Evolutionary conservation across 2,113 vertebrate genomes (phyloP).

Genomic region (Odocoileus hemionus): DNA sequence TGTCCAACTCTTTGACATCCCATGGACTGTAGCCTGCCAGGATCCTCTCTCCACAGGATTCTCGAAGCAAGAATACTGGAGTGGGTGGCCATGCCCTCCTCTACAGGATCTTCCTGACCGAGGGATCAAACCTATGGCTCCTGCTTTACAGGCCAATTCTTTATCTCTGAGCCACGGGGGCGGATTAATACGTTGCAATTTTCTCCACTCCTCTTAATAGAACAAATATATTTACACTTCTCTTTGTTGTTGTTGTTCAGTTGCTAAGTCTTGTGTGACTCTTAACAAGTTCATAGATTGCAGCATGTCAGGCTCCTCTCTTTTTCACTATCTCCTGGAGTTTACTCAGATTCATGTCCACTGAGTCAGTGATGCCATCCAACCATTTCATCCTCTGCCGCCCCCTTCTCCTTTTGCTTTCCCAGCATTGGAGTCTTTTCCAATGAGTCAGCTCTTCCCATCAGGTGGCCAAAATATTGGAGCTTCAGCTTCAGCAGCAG

Average conservation of each 20-base stretch:
- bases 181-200: not conserved
- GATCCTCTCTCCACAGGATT: not conserved
- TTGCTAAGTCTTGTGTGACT: not conserved
- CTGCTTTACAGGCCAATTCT: not conserved
- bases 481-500: not conserved
- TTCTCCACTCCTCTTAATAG: not conserved
- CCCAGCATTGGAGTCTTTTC: not conserved
- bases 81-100: not conserved
- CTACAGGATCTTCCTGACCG: not conserved
- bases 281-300: not conserved
- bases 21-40: not conserved
- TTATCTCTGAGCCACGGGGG: not conserved
- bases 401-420: not conserved
- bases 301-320: not conserved
- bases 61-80: not conserved
- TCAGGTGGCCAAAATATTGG: not conserved
- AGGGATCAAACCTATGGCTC: not conserved
- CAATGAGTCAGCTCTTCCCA: not conserved
- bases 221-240: not conserved
- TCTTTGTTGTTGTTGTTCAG: not conserved
- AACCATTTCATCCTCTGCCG: not conserved
- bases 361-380: not conserved
- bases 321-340: not conserved
- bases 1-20: not conserved
- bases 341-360: not conserved